Percentiles rank a stretch among this genome's conserved stretches.
Conservation (phyloP, 2,113 vertebrate species). For the Tricholaema leucomelas region DNA sequence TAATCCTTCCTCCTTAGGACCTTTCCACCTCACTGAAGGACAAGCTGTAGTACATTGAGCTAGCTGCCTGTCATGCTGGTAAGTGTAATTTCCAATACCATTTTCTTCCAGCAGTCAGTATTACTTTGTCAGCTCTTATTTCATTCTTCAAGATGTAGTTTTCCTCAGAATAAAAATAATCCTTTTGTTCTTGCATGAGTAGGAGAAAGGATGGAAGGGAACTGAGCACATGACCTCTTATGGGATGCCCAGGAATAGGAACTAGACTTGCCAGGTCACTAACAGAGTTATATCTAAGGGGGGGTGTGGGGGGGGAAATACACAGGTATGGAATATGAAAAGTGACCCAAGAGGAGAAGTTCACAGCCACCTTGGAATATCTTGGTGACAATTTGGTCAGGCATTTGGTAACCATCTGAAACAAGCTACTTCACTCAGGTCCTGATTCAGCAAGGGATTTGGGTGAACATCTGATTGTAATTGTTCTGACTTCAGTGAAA, state of each 20-base stretch:
- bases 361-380: not conserved
- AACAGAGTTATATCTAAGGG: not conserved
- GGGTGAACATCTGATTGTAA: not conserved
- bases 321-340: not conserved
- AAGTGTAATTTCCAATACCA: not conserved
- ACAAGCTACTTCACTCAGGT: not conserved
- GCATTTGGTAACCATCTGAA: not conserved
- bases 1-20: not conserved
- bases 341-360: not conserved
- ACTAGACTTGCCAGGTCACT: not conserved
- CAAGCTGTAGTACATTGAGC: not conserved
- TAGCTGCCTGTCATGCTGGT: not conserved
- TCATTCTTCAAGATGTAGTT: not conserved
- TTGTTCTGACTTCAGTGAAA: slow-evolving; percentile 20
- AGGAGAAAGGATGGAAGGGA: not conserved
- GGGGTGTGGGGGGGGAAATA: not conserved
- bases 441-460: not conserved
- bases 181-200: not conserved
- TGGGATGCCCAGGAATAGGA: not conserved
- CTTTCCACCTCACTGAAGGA: not conserved
- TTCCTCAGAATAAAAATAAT: not conserved
- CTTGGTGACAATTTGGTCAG: not conserved
- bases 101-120: not conserved
- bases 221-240: not conserved
- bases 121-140: not conserved